Evolutionary conservation across 2,888 invertebrate genomes (phyloP).

Genomic region (Philonicus albiceps): DNA sequence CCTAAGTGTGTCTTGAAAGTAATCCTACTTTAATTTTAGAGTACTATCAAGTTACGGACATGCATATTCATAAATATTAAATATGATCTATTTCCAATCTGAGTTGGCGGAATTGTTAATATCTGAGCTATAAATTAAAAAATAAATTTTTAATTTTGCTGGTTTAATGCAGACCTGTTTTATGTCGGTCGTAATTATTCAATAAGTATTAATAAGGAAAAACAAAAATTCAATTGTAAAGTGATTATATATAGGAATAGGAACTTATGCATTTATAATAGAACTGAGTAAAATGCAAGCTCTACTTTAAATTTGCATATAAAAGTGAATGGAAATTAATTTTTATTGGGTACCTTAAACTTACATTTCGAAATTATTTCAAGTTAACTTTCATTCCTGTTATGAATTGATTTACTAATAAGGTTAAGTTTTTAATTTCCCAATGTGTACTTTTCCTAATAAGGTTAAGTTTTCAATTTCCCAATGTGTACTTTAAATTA

Average conservation of each 20-base stretch:
- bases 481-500: not conserved
- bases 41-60: not conserved
- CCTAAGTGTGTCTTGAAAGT: not conserved
- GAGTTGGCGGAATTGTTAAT: not conserved
- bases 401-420: not conserved
- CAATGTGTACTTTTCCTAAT: not conserved
- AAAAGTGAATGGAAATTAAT: not conserved
- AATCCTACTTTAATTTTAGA: not conserved
- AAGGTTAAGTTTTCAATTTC: too few species aligned
- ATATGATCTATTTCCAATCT: not conserved
- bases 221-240: too few species aligned
- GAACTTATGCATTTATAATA: not conserved
- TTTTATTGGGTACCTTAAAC: not conserved
- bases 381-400: not conserved
- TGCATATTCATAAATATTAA: not conserved
- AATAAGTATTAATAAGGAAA: not conserved
- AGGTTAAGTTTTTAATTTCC: not conserved
- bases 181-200: not conserved
- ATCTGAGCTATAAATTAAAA: not conserved
- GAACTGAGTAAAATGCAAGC: not conserved
- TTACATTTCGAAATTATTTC: not conserved
- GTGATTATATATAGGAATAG: too few species aligned
- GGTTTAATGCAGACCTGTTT: not conserved
- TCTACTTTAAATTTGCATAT: not conserved
- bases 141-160: not conserved